Conservation (phyloP, 2,888 invertebrate genomes). For the Parelbella ahira region DNA sequence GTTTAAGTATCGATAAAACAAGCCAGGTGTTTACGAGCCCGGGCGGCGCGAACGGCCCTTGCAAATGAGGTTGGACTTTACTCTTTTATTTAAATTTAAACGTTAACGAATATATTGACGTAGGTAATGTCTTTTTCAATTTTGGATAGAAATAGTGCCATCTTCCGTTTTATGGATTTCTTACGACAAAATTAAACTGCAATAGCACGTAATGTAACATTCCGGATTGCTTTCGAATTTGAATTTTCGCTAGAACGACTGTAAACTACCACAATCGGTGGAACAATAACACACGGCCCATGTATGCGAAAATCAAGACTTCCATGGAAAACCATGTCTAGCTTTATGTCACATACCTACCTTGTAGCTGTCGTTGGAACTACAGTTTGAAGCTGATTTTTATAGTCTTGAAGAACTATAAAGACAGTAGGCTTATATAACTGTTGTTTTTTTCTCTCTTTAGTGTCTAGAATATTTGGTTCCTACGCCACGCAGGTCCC, state of each 20-base stretch:
- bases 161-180: too few relatives aligned
- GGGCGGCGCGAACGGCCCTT: constrained; percentile 17
- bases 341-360: constrained; percentile 7
- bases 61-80: not conserved
- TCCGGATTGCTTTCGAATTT: not conserved
- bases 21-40: constrained; percentile 44
- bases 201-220: not conserved
- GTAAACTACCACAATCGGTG: constrained; percentile 15
- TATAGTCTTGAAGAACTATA: constrained; percentile 3
- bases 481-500: too few relatives aligned
- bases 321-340: constrained; percentile 13
- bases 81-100: not conserved
- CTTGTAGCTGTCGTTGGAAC: constrained; percentile 10
- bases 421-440: constrained; percentile 13
- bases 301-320: constrained; percentile 21
- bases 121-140: too few relatives aligned
- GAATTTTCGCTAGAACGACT: constrained; percentile 6
- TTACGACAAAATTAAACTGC: too few relatives aligned
- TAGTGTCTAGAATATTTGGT: too few relatives aligned
- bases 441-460: constrained; percentile 9
- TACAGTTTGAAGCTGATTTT: constrained; percentile 21
- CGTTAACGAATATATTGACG: too few relatives aligned
- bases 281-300: constrained; percentile 20
- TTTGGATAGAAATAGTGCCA: too few relatives aligned
- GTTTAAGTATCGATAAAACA: constrained; percentile 73